phyloP scores from a whole-genome alignment of 2,888 invertebrate genomes.

The Ramazzottius varieornatus region DNA sequence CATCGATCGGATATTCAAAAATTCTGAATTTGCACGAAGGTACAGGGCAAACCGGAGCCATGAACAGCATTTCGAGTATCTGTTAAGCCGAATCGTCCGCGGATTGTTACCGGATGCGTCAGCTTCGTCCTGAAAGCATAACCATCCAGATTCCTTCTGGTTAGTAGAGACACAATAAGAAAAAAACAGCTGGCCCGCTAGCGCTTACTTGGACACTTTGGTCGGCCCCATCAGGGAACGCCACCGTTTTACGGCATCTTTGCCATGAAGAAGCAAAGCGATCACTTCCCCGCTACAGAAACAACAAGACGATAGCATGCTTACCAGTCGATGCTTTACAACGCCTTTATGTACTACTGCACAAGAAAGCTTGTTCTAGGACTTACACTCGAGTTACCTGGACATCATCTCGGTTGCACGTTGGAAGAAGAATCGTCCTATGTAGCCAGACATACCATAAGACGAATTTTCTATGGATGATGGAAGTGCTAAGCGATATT shows the following conservation, averaged over 20 bases:
- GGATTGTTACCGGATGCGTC: conserved; percentile 44
- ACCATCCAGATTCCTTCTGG: too few species aligned
- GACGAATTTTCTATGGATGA: too few species aligned
- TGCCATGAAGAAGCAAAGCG: background rate
- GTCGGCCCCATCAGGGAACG: background rate
- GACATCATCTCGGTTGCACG: background rate
- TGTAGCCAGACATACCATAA: too few species aligned
- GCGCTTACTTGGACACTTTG: background rate
- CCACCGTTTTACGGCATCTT: background rate
- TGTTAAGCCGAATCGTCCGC: conserved; percentile 60
- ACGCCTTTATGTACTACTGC: background rate
- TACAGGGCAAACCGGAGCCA: conserved; percentile 55
- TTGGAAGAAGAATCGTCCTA: background rate
- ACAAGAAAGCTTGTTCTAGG: background rate
- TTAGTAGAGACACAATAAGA: conserved; percentile 6
- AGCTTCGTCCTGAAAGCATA: conserved; percentile 48
- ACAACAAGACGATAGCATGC: background rate
- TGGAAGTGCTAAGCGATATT: too few species aligned
- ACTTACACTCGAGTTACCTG: too few species aligned
- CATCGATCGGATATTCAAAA: background rate
- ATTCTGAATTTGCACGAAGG: too few species aligned
- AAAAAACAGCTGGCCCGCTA: background rate
- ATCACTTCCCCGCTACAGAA: background rate
- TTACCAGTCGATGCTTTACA: too few species aligned
- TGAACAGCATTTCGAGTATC: conserved; percentile 83